A percentile compares a stretch with the other conserved stretches of the same genome.
Evolutionary conservation across 2,113 vertebrate genomes (phyloP).

Genomic region (Tragelaphus buxtoni): DNA sequence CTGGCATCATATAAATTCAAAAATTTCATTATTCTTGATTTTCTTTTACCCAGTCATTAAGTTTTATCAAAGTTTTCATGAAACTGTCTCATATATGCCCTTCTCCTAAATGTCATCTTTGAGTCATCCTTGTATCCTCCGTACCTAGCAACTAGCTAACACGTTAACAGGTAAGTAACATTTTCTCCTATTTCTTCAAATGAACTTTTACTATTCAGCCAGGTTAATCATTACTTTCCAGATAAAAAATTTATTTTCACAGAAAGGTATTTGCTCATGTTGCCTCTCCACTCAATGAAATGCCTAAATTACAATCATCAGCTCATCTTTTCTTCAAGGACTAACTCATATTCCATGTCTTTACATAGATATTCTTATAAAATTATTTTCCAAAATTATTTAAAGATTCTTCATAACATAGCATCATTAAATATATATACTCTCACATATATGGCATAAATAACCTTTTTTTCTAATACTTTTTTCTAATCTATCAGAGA

Average conservation of each 20-base stretch:
- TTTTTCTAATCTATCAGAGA: neutral
- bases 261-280: neutral
- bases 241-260: neutral
- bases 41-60: neutral
- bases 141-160: neutral
- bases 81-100: neutral
- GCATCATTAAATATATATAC: neutral
- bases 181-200: neutral
- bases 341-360: neutral
- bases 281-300: neutral
- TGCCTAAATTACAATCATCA: neutral
- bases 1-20: neutral
- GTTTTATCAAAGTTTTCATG: neutral
- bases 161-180: neutral
- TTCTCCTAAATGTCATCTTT: neutral
- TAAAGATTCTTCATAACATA: neutral
- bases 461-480: conserved; percentile 15
- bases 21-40: neutral
- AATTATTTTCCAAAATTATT: conserved; percentile 4
- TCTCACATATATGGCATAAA: neutral
- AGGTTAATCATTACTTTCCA: neutral
- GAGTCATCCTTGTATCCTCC: neutral
- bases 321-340: neutral
- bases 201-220: neutral
- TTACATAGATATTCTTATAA: conserved; percentile 7